Evolutionary conservation across 2,797 vertebrate species (phyloP).

Genomic region (Macrochelys suwanniensis): DNA sequence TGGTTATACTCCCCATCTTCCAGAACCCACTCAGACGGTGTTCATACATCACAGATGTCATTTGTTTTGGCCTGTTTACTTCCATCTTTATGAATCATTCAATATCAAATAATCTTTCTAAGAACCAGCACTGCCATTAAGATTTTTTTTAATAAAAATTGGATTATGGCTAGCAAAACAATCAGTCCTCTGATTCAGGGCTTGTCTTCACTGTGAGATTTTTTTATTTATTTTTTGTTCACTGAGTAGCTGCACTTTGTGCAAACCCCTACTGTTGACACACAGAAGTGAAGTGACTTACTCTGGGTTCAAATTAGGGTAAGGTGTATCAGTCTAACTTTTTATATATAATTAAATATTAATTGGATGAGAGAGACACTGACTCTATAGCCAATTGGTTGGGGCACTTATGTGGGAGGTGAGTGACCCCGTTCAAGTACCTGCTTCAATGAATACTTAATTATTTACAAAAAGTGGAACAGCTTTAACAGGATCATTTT

Average conservation of each 20-base stretch:
- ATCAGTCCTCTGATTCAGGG: background rate
- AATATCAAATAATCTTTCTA: background rate
- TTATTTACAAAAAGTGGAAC: background rate
- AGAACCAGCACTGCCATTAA: background rate
- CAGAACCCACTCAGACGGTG: background rate
- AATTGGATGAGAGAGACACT: background rate
- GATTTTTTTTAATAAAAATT: background rate
- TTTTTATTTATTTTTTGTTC: background rate
- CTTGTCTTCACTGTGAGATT: background rate
- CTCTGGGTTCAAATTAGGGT: background rate
- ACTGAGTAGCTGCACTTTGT: background rate
- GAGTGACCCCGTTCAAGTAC: background rate
- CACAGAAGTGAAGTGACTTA: background rate
- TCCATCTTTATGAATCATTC: background rate
- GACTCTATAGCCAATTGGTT: background rate
- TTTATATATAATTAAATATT: background rate
- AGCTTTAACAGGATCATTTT: background rate
- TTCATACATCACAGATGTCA: background rate
- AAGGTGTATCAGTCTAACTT: background rate
- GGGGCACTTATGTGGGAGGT: background rate
- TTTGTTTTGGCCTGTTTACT: background rate
- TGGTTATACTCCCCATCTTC: background rate
- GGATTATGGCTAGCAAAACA: background rate
- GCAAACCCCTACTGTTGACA: background rate
- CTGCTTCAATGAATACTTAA: background rate